Evolutionary conservation across 2,113 vertebrate genomes (phyloP).

Genomic region (Thryonomys swinderianus): DNA sequence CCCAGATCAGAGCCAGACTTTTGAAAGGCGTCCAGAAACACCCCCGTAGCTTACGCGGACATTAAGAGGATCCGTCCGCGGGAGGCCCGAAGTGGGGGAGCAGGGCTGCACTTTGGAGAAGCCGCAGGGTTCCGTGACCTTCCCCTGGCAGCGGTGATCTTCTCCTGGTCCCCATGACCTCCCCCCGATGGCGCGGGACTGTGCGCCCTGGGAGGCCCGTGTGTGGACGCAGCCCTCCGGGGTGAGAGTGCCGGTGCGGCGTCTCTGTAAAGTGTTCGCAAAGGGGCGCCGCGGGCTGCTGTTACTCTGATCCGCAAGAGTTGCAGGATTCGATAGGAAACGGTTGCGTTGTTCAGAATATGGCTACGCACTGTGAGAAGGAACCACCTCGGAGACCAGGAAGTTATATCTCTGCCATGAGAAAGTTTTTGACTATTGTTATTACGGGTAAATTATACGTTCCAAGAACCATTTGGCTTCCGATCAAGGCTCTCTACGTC

Average conservation of each 20-base stretch:
- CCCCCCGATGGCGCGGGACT: background rate
- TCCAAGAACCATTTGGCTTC: background rate
- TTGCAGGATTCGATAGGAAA: background rate
- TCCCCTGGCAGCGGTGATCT: background rate
- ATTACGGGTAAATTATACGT: background rate
- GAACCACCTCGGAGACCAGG: background rate
- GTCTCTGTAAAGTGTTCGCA: background rate
- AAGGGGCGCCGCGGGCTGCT: background rate
- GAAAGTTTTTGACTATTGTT: background rate
- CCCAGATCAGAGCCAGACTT: conserved; percentile 75
- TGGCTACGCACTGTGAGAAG: background rate
- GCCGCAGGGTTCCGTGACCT: background rate
- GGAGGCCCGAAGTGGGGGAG: background rate
- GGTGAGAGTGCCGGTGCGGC: background rate
- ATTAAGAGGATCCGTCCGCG: conserved; percentile 76
- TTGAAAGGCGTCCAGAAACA: conserved; percentile 74
- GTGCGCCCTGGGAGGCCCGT: background rate
- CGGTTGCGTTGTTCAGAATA: background rate
- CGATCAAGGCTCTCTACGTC: background rate
- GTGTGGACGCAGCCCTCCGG: background rate
- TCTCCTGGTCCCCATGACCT: no score
- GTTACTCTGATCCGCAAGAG: background rate
- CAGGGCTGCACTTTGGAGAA: background rate
- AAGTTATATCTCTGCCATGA: background rate
- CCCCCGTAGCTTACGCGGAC: conserved; percentile 52